Base-by-base conservation (phyloP, 2,888 invertebrate species). In the Mythimna vitellina region DNA sequence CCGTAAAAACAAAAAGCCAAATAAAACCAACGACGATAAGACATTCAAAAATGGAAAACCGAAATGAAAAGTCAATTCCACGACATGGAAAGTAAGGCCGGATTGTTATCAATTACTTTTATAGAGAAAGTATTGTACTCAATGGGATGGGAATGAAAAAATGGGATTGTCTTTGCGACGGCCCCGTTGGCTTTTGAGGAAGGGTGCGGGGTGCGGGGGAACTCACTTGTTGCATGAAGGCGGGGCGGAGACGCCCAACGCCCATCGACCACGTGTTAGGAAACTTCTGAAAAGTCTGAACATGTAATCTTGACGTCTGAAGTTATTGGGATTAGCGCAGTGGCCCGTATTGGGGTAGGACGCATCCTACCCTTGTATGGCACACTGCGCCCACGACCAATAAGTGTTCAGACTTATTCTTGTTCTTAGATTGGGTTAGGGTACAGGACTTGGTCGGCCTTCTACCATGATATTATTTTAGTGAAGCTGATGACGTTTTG, bases 181-280 rank as follows among this genome's bases (percentile, higher is more conserved):
- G 72, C 78, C 70, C 66, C 85, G 86, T 76, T 81, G 82, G 71
- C 72, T 76, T 80, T 67, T 71, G 73, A 81, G 87, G 86, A 83
- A 73, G 82, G 83, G 79, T 68, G 88, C 81, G 88, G 87, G 83
- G 87, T 82, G 87, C 87, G 90, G 85, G 87, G 81, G 81, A 84
- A 69, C 80, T 83, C 90, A 95, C 96, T 94, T 96, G 96, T 96
- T 95, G 95, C 94, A 88, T 66, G 89, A 78, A 87, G 96, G 95
- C 95, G 95, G 93, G 89, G 89, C 94, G 90, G 83, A 72, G 72
- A 85, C 95, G 95, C 96, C 95, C 93, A 87, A 89, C 95, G 95
- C 95, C 95, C 93, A 87, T 85, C 79, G 78, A 67, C 86, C 92
- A 91, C 94, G 93, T 93, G 93, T 82, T 76, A 63, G 54, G 75